A percentile compares a stretch with the other conserved stretches of the same genome.
Conservation (phyloP, 1,140 invertebrate species). For the Adoxophyes honmai region DNA sequence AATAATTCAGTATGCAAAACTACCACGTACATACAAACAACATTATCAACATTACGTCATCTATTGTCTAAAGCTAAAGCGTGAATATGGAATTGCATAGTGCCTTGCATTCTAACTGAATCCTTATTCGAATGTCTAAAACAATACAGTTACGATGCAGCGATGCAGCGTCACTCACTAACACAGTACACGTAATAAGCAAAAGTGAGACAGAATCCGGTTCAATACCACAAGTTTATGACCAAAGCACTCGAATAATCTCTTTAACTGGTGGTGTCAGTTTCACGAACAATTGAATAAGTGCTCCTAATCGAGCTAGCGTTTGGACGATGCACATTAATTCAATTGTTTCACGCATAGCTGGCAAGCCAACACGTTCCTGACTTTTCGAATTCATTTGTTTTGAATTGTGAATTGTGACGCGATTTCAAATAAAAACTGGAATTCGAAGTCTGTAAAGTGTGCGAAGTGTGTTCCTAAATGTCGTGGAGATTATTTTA, state of each 20-base stretch:
- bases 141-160: background rate
- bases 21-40: too few species aligned
- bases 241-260: background rate
- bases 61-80: too few species aligned
- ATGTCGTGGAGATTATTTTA: background rate
- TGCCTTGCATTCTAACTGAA: too few species aligned
- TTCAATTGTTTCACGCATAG: constrained; percentile 10
- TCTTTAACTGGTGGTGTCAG: background rate
- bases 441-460: too few species aligned
- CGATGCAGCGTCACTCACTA: background rate
- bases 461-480: background rate
- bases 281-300: constrained; percentile 12
- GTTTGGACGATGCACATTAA: constrained; percentile 8
- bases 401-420: constrained; percentile 6
- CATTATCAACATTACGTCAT: too few species aligned
- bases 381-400: background rate
- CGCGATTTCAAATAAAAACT: constrained; percentile 1
- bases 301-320: background rate
- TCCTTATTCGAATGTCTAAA: background rate
- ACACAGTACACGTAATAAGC: background rate
- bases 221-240: background rate
- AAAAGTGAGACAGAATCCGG: background rate
- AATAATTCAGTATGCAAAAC: too few species aligned
- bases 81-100: too few species aligned
- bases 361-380: background rate